Percentiles rank a stretch among this genome's conserved stretches.
These are phyloP conservation scores for Synanceia verrucosa DNA, from an alignment of 2,797 vertebrate genomes.

Conservation along the genomic window DNA sequence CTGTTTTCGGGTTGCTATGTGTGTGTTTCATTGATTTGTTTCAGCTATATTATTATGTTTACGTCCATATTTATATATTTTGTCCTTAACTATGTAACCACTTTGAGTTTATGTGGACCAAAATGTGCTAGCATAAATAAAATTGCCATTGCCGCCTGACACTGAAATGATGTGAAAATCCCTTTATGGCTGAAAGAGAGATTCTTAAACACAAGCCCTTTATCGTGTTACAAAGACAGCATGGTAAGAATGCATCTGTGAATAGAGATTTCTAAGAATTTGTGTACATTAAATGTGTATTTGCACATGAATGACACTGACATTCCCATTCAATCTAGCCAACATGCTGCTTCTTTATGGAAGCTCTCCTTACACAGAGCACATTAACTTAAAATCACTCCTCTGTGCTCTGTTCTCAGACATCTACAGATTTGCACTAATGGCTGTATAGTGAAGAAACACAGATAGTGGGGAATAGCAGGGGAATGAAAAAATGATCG, in stretches of 20 bases:
- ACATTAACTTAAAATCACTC: constrained; percentile 25
- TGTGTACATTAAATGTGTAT: constrained; percentile 34
- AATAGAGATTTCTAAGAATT: constrained; percentile 28
- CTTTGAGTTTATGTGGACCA: not conserved
- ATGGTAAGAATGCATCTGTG: constrained; percentile 8
- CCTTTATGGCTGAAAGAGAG: constrained; percentile 31
- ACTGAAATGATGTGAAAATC: constrained; percentile 46
- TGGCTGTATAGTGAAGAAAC: constrained; percentile 11
- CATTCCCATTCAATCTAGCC: constrained; percentile 19
- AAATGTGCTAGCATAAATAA: not conserved
- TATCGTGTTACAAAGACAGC: constrained; percentile 28
- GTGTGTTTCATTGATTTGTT: not conserved
- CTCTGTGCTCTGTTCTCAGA: constrained; percentile 12
- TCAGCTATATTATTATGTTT: not conserved
- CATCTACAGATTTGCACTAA: constrained; percentile 29
- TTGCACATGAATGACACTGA: constrained; percentile 51
- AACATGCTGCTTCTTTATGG: constrained; percentile 31
- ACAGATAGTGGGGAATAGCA: constrained; percentile 10
- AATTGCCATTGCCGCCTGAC: constrained; percentile 1
- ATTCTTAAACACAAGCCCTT: constrained; percentile 35
- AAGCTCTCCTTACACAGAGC: constrained; percentile 23
- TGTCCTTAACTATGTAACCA: not conserved
- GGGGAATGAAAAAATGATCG: constrained; percentile 42
- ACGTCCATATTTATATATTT: not conserved
- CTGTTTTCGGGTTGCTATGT: not conserved